A percentile compares a stretch with the other conserved stretches of the same genome.
These are phyloP conservation scores for Fratercula arctica DNA, from an alignment of 2,797 vertebrate species.

Conservation along the genomic window DNA sequence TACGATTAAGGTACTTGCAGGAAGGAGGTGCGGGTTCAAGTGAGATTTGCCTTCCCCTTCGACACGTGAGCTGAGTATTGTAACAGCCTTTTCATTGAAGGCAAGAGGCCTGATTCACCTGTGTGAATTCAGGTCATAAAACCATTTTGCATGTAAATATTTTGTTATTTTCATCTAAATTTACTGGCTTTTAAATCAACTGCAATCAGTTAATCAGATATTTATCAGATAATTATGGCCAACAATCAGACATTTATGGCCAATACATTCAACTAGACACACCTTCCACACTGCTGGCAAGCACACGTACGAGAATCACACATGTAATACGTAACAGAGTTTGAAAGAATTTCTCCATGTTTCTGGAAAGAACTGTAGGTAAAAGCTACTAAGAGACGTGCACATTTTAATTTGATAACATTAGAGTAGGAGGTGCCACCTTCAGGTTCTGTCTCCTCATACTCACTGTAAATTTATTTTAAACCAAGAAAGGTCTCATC, in stretches of 20 bases:
- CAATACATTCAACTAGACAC: not conserved
- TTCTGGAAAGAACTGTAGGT: not conserved
- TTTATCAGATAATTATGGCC: no score
- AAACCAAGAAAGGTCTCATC: not conserved
- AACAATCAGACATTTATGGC: not conserved
- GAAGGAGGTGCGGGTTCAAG: not conserved
- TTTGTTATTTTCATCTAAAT: not conserved
- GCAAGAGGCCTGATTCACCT: not conserved
- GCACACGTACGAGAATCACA: not conserved
- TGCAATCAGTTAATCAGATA: not conserved
- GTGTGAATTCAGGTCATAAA: not conserved
- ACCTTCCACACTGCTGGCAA: not conserved
- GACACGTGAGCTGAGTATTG: not conserved
- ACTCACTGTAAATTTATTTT: not conserved
- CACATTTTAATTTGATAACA: not conserved
- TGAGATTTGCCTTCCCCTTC: not conserved
- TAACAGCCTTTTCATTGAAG: not conserved
- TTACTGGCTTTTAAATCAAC: not conserved
- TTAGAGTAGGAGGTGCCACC: not conserved
- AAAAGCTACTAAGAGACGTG: not conserved
- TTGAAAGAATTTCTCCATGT: not conserved
- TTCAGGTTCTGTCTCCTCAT: not conserved
- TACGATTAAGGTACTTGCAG: not conserved
- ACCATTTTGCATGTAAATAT: not conserved
- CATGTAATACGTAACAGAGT: not conserved